Evolutionary conservation across 2,113 vertebrate genomes (phyloP).

Genomic region (Gulo gulo): DNA sequence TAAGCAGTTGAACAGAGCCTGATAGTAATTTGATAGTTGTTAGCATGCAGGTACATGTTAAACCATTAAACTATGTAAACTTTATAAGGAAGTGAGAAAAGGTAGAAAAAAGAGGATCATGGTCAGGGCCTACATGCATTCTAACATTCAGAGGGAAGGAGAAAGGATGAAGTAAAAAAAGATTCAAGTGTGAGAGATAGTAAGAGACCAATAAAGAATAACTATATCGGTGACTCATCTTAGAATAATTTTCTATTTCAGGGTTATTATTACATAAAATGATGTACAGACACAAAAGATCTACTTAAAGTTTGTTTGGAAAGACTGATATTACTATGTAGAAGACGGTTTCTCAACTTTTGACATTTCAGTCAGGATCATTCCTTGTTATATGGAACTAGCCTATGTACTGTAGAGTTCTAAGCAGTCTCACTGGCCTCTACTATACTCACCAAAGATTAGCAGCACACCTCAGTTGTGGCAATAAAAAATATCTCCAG

Average conservation of each 20-base stretch:
- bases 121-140: neutral
- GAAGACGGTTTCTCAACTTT: neutral
- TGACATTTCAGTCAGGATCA: neutral
- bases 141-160: neutral
- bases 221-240: neutral
- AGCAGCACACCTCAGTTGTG: neutral
- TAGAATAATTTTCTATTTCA: neutral
- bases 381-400: neutral
- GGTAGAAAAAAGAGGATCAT: neutral
- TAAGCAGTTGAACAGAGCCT: neutral
- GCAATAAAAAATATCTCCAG: neutral
- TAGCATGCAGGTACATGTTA: neutral
- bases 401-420: neutral
- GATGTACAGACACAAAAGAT: neutral
- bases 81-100: neutral
- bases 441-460: neutral
- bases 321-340: neutral
- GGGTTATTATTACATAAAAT: neutral
- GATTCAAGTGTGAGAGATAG: neutral
- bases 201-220: neutral
- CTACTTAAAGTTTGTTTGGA: neutral
- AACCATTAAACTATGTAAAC: neutral
- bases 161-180: neutral
- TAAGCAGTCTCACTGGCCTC: neutral
- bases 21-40: neutral